phyloP scores from a whole-genome alignment of 2,113 vertebrate genomes.

The Peromyscus maniculatus region DNA sequence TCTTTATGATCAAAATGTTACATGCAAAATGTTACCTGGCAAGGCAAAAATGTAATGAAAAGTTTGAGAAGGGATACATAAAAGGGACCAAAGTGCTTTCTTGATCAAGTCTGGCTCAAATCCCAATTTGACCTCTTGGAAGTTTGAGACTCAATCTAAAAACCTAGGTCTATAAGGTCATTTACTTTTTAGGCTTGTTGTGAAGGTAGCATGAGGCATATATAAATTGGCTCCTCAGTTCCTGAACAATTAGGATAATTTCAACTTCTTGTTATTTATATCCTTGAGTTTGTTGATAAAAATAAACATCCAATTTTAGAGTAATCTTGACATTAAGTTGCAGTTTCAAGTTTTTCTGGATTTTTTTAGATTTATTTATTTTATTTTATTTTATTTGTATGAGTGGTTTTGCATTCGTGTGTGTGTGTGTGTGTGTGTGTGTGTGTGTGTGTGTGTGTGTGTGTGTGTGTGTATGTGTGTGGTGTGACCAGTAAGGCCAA shows the following conservation, averaged over 20 bases:
- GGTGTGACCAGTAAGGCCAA: background rate
- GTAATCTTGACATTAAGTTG: background rate
- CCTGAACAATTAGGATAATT: background rate
- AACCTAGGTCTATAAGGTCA: background rate
- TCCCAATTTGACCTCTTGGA: background rate
- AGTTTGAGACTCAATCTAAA: background rate
- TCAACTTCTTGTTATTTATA: background rate
- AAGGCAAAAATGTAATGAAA: conserved; percentile 13
- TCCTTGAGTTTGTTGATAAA: background rate
- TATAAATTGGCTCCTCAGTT: background rate
- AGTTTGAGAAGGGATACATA: background rate
- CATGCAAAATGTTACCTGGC: background rate
- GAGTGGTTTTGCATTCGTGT: background rate
- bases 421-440: background rate
- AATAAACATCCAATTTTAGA: conserved; percentile 21
- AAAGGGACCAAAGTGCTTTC: background rate
- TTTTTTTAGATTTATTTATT: background rate
- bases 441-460: too few species aligned
- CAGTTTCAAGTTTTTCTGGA: background rate
- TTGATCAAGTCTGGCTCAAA: background rate
- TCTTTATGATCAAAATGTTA: conserved; percentile 3
- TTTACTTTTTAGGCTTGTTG: background rate
- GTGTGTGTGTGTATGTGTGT: background rate
- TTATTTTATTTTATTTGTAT: background rate
- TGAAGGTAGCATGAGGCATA: background rate